A percentile compares a stretch with the other conserved stretches of the same genome.
Evolutionary conservation across 1,140 invertebrate genomes (phyloP).

Genomic region (Chironomus striatipennis): DNA sequence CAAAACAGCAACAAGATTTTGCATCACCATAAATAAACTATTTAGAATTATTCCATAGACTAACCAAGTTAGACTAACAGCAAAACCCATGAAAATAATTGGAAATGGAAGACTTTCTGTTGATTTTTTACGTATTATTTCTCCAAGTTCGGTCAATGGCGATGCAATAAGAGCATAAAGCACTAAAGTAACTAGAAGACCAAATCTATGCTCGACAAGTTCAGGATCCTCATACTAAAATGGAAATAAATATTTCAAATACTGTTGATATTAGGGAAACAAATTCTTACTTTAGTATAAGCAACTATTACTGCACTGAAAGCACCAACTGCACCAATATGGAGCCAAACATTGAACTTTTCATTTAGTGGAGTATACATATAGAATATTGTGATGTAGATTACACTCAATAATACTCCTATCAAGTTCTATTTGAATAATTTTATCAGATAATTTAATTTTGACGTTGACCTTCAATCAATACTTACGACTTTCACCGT

Average conservation of each 20-base stretch:
- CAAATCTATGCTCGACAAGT: conserved; percentile 56
- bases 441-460: not conserved
- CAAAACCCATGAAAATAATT: conserved; percentile 64
- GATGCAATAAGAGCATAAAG: conserved; percentile 58
- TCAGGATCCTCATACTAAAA: conserved; percentile 48
- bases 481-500: conserved; percentile 53
- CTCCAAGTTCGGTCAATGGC: conserved; percentile 58
- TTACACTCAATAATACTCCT: conserved; percentile 53
- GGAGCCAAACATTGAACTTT: conserved; percentile 45
- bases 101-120: conserved; percentile 73
- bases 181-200: conserved; percentile 57
- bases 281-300: conserved; percentile 42
- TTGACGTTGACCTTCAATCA: not conserved
- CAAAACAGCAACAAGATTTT: not conserved
- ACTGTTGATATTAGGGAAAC: not conserved
- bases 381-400: conserved; percentile 57
- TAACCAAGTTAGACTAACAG: conserved; percentile 43
- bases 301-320: conserved; percentile 49
- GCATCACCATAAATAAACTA: not conserved
- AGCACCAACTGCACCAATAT: conserved; percentile 44
- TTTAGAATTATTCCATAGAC: not conserved
- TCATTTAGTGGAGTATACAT: conserved; percentile 48
- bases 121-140: conserved; percentile 64
- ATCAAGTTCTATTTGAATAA: conserved; percentile 46
- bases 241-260: not conserved